phyloP scores from a whole-genome alignment of 2,113 vertebrate species.

The Gymnocephalus cernua region DNA sequence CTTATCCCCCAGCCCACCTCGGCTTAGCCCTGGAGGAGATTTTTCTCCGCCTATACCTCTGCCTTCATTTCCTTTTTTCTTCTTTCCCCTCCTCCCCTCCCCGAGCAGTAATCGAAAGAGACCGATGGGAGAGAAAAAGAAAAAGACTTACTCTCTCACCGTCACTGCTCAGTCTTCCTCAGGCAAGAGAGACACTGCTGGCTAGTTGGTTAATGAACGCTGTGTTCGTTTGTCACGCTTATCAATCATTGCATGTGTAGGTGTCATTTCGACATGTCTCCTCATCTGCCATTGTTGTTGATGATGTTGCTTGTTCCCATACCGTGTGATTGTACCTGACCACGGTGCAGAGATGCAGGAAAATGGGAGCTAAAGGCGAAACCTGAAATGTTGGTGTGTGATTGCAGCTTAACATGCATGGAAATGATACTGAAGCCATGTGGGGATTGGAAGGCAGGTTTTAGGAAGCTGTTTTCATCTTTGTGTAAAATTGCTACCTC shows the following conservation, averaged over 20 bases:
- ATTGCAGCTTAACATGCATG: conserved; percentile 48
- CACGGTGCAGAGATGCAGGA: conserved; percentile 53
- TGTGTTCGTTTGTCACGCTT: conserved; percentile 81
- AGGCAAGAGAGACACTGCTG: conserved; percentile 65
- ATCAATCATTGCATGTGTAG: conserved; percentile 80
- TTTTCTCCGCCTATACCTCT: conserved; percentile 68
- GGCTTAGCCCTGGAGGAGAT: conserved; percentile 73
- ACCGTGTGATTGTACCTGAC: conserved; percentile 72
- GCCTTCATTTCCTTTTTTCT: conserved; percentile 65
- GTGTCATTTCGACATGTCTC: conserved; percentile 76
- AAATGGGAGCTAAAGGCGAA: conserved; percentile 65
- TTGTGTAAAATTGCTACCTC: conserved; percentile 26
- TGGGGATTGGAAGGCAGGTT: conserved; percentile 29
- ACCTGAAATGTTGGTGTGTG: conserved; percentile 48
- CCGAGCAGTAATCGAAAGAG: conserved; percentile 70
- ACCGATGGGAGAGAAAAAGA: conserved; percentile 67
- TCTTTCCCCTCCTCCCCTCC: conserved; percentile 23
- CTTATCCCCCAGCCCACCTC: conserved; percentile 79
- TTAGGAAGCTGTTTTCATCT: conserved; percentile 37
- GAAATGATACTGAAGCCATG: conserved; percentile 20
- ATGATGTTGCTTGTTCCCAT: conserved; percentile 71
- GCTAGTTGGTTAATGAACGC: conserved; percentile 79
- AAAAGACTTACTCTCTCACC: conserved; percentile 49
- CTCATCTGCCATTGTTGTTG: conserved; percentile 74
- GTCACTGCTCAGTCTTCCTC: conserved; percentile 54